A percentile compares a stretch with the other conserved stretches of the same genome.
These are phyloP conservation scores for Sebastes hubbsi DNA, from an alignment of 2,797 vertebrate species.

Conservation along the genomic window DNA sequence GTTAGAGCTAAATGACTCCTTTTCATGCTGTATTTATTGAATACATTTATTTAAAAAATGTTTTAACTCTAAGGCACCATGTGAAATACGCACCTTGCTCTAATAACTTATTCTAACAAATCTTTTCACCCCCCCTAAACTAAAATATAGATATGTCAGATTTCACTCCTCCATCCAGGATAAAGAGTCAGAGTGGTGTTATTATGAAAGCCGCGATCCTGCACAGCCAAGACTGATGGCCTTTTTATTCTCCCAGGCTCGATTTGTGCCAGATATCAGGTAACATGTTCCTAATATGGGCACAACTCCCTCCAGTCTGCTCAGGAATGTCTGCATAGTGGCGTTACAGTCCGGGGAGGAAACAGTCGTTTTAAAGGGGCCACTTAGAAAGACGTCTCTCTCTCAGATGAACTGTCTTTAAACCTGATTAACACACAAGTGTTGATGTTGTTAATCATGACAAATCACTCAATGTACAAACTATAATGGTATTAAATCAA, in stretches of 20 bases:
- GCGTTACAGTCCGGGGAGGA: conserved; percentile 45
- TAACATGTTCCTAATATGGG: conserved; percentile 77
- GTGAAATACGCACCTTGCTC: not conserved
- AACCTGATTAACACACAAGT: not conserved
- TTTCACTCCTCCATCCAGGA: not conserved
- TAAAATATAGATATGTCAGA: not conserved
- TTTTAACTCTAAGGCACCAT: not conserved
- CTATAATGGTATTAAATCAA: not conserved
- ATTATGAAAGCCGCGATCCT: conserved; percentile 15
- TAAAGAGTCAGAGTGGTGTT: not conserved
- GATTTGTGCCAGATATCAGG: conserved; percentile 64
- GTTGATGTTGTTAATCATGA: not conserved
- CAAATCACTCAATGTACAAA: not conserved
- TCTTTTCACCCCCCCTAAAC: too few species aligned
- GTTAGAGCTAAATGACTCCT: not conserved
- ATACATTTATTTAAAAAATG: not conserved
- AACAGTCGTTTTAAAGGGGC: conserved; percentile 50
- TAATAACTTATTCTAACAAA: not conserved
- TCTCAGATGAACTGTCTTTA: not conserved
- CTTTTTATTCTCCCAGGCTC: conserved; percentile 9
- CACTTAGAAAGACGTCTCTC: not conserved
- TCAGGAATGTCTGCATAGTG: conserved; percentile 61
- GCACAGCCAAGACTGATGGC: conserved; percentile 3
- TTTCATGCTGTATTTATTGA: not conserved
- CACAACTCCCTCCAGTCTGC: conserved; percentile 56